phyloP scores from a whole-genome alignment of 2,888 invertebrate species.

The Aphodius granarius region DNA sequence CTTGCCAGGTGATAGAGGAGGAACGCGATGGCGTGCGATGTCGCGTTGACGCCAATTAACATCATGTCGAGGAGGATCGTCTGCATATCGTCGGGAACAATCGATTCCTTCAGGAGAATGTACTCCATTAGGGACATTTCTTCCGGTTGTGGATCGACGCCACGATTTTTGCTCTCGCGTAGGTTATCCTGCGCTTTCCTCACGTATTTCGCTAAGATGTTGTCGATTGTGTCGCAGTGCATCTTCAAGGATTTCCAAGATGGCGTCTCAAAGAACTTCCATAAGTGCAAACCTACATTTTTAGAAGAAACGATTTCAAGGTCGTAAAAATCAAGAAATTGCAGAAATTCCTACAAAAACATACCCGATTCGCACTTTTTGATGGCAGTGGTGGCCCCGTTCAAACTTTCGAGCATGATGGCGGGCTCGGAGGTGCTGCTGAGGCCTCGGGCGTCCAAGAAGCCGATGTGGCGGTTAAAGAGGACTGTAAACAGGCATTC shows the following conservation, averaged over 20 bases:
- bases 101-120: slow-evolving; percentile 59
- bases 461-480: slow-evolving; percentile 65
- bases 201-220: slow-evolving; percentile 64
- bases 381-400: slow-evolving; percentile 61
- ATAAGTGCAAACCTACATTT: slow-evolving; percentile 60
- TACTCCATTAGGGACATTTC: slow-evolving; percentile 56
- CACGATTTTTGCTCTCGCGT: slow-evolving; percentile 40
- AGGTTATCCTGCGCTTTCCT: slow-evolving; percentile 51
- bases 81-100: slow-evolving; percentile 63
- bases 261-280: slow-evolving; percentile 66
- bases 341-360: not conserved
- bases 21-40: slow-evolving; percentile 64
- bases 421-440: slow-evolving; percentile 60
- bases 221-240: slow-evolving; percentile 64
- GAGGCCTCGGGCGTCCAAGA: slow-evolving; percentile 57
- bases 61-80: slow-evolving; percentile 68
- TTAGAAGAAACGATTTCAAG: too few species aligned
- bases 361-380: slow-evolving; percentile 60
- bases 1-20: slow-evolving; percentile 68
- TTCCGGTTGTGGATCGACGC: slow-evolving; percentile 27
- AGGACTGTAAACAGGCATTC: slow-evolving; percentile 64
- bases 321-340: not conserved
- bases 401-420: slow-evolving; percentile 61
- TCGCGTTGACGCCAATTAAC: slow-evolving; percentile 66
- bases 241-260: slow-evolving; percentile 61